Conservation (phyloP, 2,113 vertebrate species). For the Trematomus loennbergii region DNA sequence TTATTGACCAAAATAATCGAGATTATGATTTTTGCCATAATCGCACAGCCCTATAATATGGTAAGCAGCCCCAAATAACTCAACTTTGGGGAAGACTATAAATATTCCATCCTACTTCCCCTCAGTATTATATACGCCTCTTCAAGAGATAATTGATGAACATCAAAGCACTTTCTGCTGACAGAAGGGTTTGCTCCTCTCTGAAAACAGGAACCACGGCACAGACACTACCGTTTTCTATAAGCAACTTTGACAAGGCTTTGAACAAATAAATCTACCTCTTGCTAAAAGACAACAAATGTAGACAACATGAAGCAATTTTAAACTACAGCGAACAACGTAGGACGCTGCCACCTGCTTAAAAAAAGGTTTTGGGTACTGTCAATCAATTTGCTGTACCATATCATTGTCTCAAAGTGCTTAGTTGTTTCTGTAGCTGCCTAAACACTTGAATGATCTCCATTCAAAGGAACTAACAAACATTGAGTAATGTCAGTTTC, state of each 20-base stretch:
- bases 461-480: neutral
- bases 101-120: neutral
- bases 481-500: conserved; percentile 51
- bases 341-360: neutral
- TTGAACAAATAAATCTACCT: no score
- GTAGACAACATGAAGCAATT: neutral
- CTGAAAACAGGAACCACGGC: conserved; percentile 19
- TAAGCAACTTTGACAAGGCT: no score
- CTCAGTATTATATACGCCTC: neutral
- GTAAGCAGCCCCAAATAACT: neutral
- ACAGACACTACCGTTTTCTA: neutral
- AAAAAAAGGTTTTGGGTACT: neutral
- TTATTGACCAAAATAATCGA: no score
- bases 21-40: no score
- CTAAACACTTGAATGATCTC: neutral
- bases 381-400: neutral
- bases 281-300: neutral
- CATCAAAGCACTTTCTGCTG: neutral
- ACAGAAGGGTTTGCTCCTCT: neutral
- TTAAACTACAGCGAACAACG: neutral
- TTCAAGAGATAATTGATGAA: neutral
- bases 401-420: neutral
- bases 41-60: no score
- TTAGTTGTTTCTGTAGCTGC: neutral
- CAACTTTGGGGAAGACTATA: neutral